phyloP scores from a whole-genome alignment of 1,140 invertebrate species.

The Pantala flavescens region DNA sequence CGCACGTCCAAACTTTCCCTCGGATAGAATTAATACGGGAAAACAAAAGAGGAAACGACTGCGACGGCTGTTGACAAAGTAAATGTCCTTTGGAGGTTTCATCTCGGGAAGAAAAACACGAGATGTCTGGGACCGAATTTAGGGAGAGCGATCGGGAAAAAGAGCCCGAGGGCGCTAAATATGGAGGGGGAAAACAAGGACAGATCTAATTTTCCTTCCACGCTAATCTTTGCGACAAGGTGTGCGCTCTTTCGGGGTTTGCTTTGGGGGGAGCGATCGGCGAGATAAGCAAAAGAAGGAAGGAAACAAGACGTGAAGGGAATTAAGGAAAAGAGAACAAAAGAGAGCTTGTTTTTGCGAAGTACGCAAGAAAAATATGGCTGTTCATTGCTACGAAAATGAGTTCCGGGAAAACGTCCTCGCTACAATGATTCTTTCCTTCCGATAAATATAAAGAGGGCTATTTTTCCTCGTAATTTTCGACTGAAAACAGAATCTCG shows the following conservation, averaged over 20 bases:
- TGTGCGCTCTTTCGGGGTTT: neutral
- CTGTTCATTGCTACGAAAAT: too few species aligned
- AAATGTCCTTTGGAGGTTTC: neutral
- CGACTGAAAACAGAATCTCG: too few species aligned
- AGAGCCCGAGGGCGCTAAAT: neutral
- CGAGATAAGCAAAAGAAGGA: neutral
- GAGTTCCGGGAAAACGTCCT: too few species aligned
- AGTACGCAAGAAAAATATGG: too few species aligned
- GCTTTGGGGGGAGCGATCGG: neutral
- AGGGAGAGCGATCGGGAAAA: neutral
- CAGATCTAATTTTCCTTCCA: neutral
- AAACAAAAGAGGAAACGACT: neutral
- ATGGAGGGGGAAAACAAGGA: neutral
- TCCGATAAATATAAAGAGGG: too few species aligned
- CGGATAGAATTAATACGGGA: too few species aligned
- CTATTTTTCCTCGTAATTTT: too few species aligned
- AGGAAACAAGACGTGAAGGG: neutral
- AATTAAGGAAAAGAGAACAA: too few species aligned
- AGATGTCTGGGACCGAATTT: neutral
- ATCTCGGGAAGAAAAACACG: neutral
- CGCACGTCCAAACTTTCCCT: too few species aligned
- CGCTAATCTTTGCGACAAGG: slow-evolving; percentile 4
- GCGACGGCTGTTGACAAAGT: neutral
- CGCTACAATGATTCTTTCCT: too few species aligned
- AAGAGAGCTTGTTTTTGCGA: too few species aligned